Evolutionary conservation across 1,140 invertebrate species (phyloP), one percentile per base, ranked within the genome.

Genomic region (Anastatus disparis): DNA sequence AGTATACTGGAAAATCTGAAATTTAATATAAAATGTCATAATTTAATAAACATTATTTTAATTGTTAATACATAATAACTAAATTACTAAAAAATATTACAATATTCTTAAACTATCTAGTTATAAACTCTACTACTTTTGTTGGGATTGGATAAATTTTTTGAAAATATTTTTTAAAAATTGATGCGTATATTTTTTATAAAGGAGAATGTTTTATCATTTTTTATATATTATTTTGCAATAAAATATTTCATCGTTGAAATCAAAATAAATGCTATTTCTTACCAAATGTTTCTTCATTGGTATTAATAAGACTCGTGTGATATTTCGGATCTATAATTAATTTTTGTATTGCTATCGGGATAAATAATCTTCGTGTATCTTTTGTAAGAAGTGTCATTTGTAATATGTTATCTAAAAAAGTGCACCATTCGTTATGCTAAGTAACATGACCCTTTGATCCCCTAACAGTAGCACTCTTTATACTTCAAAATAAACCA

Each of bases 381-480:
- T 95, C 92, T 17, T 89, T 85, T 27, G 89, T 88, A 1, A 97
- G 78, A 52, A 97, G 91, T 73, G 92, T 90, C 70, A 97, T 90
- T 81, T 98, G 96, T n/a, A 98, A 83, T 91, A 98, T 93, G 15
- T 92, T 95, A 81, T 98, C 96, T 88, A 98, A 90, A 82, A 97
- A 97, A 0, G 95, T 89, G 0, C 96, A 90, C 95, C 95, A 98
- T 81, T 97, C 96, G 75, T 92, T 91, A n/a, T 84, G 83, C 94
- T 94, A 96, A 31, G 75, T 74, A 0, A 92, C 82, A 29, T 81
- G 81, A 26, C 90, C 92, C 10, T 75, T 79, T 0, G 70, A 74
- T 24, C 85, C 87, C 67, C 85, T 85, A 6, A 83, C 82, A 2
- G 82, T 89, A 79, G 77, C 82, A 77, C 87, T 84, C 13, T 87